A percentile compares a stretch with the other conserved stretches of the same genome.
Conservation (phyloP, 2,797 vertebrate species). For the Melanotaenia parkinsoni region DNA sequence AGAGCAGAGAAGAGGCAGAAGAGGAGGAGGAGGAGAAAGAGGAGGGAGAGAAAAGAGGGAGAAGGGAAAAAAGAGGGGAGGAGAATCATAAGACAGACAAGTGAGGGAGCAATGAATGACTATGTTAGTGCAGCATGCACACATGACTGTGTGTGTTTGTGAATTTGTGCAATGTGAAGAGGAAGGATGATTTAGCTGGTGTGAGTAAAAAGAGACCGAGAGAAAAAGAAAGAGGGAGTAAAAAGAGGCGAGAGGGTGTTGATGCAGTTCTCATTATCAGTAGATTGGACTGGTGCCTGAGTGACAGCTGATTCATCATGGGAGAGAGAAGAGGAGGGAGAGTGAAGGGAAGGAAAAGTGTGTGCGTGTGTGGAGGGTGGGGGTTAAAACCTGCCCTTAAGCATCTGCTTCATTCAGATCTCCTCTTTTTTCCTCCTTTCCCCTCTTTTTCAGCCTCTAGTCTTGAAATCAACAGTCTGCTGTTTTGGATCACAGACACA, state of each 20-base stretch:
- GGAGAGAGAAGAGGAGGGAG: conserved; percentile 83
- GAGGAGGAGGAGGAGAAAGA: conserved; percentile 13
- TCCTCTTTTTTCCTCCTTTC: conserved; percentile 47
- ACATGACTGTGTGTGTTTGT: conserved; percentile 20
- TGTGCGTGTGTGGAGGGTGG: conserved; percentile 6
- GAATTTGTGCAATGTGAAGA: conserved; percentile 51
- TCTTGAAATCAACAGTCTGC: conserved; percentile 53
- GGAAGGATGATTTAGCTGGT: conserved; percentile 55
- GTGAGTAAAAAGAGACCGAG: conserved; percentile 47
- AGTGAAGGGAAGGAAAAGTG: conserved; percentile 48
- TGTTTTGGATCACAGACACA: conserved; percentile 44
- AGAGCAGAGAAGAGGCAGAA: conserved; percentile 63
- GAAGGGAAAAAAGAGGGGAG: conserved; percentile 31
- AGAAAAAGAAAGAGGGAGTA: conserved; percentile 55
- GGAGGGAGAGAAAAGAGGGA: conserved; percentile 23
- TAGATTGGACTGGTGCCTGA: conserved; percentile 93
- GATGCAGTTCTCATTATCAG: conserved; percentile 95
- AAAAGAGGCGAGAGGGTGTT: conserved; percentile 73
- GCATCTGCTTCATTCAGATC: conserved; percentile 82
- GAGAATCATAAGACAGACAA: conserved; percentile 74
- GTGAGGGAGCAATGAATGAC: conserved; percentile 73
- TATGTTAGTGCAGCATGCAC: conserved; percentile 45
- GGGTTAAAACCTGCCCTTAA: conserved; percentile 74
- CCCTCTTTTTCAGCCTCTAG: conserved; percentile 41
- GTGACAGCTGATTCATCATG: conserved; percentile 95